These are phyloP conservation scores for Leptinotarsa defecta DNA, from an alignment of 1,140 invertebrate genomes.

Conservation along the genomic window DNA sequence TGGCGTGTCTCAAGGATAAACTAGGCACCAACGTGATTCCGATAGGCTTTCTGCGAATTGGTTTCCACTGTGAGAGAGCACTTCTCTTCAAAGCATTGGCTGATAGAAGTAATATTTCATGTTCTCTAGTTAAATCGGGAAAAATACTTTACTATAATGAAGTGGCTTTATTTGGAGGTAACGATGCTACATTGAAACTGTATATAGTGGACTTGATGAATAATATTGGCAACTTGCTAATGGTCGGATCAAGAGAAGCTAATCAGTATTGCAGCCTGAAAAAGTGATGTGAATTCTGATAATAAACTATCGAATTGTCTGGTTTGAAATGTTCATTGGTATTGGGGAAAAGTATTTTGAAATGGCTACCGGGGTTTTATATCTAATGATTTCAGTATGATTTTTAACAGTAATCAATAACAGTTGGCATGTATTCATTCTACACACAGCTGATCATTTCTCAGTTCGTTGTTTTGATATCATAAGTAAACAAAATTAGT, in stretches of 20 bases:
- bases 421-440: too few relatives aligned
- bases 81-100: slow-evolving; percentile 45
- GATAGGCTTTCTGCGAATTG: slow-evolving; percentile 47
- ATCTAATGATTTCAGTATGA: too few relatives aligned
- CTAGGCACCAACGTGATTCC: slow-evolving; percentile 50
- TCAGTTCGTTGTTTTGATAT: too few relatives aligned
- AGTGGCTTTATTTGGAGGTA: slow-evolving; percentile 40
- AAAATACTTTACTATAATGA: slow-evolving; percentile 51
- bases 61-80: slow-evolving; percentile 48
- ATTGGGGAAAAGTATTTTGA: too few relatives aligned
- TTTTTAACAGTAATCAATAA: too few relatives aligned
- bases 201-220: slow-evolving; percentile 51
- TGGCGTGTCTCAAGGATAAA: slow-evolving; percentile 44
- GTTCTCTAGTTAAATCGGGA: slow-evolving; percentile 37
- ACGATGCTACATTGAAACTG: slow-evolving; percentile 26
- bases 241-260: slow-evolving; percentile 44
- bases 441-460: too few relatives aligned
- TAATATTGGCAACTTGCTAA: slow-evolving; percentile 46
- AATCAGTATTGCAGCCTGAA: slow-evolving; percentile 45
- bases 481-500: too few relatives aligned
- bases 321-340: background rate
- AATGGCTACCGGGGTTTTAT: too few relatives aligned
- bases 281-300: background rate
- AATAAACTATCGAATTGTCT: background rate
- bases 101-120: slow-evolving; percentile 15